A percentile compares a stretch with the other conserved stretches of the same genome.
Conservation (phyloP, 2,797 vertebrate species). For the Cephalopachus bancanus region DNA sequence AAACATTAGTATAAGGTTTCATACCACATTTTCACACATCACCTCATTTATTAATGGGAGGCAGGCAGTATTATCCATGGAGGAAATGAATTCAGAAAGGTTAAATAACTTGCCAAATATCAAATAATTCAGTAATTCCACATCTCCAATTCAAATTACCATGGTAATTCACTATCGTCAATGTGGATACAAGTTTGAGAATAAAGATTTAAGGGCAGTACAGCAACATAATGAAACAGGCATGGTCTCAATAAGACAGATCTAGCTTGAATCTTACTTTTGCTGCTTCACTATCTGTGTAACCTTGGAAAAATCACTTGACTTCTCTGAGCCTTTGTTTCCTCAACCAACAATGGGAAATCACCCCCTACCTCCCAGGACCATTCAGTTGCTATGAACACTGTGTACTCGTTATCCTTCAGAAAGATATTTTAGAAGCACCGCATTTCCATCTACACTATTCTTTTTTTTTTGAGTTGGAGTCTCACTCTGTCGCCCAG, state of each 20-base stretch:
- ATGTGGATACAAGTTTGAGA: slow-evolving; percentile 11
- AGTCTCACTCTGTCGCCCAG: too few relatives aligned
- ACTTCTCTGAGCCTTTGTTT: slow-evolving; percentile 31
- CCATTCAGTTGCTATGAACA: slow-evolving; percentile 9
- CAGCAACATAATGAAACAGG: not conserved
- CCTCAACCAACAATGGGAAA: not conserved
- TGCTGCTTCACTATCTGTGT: not conserved
- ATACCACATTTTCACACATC: not conserved
- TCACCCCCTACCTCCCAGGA: not conserved
- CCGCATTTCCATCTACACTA: not conserved
- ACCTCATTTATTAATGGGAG: not conserved
- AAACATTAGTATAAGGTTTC: slow-evolving; percentile 11
- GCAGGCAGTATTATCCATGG: not conserved
- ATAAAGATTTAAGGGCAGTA: slow-evolving; percentile 20
- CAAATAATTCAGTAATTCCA: not conserved
- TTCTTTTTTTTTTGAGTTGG: too few relatives aligned
- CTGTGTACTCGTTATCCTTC: slow-evolving; percentile 28
- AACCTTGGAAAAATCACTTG: not conserved
- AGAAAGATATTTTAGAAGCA: slow-evolving; percentile 46
- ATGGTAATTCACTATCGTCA: slow-evolving; percentile 33
- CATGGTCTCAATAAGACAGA: not conserved
- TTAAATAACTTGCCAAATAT: slow-evolving; percentile 40
- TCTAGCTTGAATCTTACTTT: not conserved
- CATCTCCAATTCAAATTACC: slow-evolving; percentile 33
- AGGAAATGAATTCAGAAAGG: not conserved